Percentiles rank a stretch among this genome's conserved stretches.
These are phyloP conservation scores for Drosophila persimilis DNA, from an alignment of 1,140 invertebrate species.

Conservation along the genomic window DNA sequence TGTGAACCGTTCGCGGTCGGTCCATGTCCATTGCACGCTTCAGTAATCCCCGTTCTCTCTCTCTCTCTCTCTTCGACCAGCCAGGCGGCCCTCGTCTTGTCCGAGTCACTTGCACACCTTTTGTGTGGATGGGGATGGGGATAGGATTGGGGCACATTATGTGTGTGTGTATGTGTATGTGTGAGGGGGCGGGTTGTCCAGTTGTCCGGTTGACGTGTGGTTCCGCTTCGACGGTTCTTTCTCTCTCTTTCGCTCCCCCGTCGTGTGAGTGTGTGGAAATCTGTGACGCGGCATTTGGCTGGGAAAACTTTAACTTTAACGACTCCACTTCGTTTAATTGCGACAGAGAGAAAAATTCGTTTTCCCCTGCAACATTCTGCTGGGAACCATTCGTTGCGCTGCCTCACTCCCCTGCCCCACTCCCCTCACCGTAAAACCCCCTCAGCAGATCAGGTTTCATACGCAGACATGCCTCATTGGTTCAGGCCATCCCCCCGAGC, in stretches of 20 bases:
- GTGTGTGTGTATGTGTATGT: too few species aligned
- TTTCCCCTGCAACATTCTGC: slow-evolving; percentile 59
- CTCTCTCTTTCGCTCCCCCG: background rate
- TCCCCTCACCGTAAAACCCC: background rate
- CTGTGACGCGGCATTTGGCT: slow-evolving; percentile 77
- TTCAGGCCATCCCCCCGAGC: background rate
- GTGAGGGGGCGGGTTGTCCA: slow-evolving; percentile 9
- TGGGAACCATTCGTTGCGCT: slow-evolving; percentile 41
- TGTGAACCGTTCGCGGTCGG: slow-evolving; percentile 59
- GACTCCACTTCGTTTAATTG: slow-evolving; percentile 68
- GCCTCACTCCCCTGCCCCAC: background rate
- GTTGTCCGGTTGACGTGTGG: slow-evolving; percentile 75
- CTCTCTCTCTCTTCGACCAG: background rate
- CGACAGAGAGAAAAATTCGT: slow-evolving; percentile 68
- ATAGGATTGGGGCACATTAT: slow-evolving; percentile 22
- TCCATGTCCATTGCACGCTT: slow-evolving; percentile 67
- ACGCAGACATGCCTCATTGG: slow-evolving; percentile 74
- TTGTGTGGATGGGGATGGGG: slow-evolving; percentile 11
- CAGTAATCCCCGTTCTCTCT: slow-evolving; percentile 47
- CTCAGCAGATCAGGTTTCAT: slow-evolving; percentile 55
- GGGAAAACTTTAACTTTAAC: slow-evolving; percentile 67
- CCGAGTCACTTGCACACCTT: slow-evolving; percentile 52
- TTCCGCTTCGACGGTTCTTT: slow-evolving; percentile 62
- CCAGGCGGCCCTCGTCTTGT: slow-evolving; percentile 5
- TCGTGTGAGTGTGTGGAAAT: slow-evolving; percentile 54